phyloP scores from a whole-genome alignment of 2,888 invertebrate genomes.

The Cheilosia urbana region DNA sequence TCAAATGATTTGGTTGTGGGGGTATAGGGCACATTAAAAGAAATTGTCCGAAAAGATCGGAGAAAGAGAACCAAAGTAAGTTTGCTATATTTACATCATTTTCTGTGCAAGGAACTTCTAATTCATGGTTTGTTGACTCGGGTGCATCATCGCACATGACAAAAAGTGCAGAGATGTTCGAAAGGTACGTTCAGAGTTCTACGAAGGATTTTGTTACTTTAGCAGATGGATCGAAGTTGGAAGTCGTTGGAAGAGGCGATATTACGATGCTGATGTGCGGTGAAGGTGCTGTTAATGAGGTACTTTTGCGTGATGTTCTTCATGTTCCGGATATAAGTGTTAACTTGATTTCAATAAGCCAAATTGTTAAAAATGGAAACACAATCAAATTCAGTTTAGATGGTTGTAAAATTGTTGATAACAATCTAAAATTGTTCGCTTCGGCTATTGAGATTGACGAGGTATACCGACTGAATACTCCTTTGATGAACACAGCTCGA shows the following conservation, averaged over 20 bases:
- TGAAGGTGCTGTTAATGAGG: conserved; percentile 5
- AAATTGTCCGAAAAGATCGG: conserved; percentile 1
- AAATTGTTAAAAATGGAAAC: conserved; percentile 14
- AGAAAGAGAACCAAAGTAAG: conserved; percentile 1
- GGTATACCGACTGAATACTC: neutral
- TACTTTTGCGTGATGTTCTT: neutral
- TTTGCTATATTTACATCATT: neutral
- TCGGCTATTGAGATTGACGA: conserved; percentile 3
- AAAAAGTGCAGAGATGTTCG: neutral
- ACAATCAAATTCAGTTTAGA: neutral
- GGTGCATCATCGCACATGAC: conserved; percentile 9
- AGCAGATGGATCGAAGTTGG: neutral
- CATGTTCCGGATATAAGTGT: conserved; percentile 22
- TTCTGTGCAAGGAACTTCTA: neutral
- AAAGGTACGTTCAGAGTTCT: neutral
- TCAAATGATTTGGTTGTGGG: conserved; percentile 13
- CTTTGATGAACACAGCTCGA: neutral
- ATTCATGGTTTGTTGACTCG: conserved; percentile 9
- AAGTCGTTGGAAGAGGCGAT: neutral
- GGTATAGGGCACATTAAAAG: neutral
- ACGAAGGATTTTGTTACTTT: conserved; percentile 13
- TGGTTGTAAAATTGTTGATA: conserved; percentile 11
- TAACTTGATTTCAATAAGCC: conserved; percentile 29
- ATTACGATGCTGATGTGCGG: neutral
- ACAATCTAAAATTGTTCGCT: neutral